Base-by-base conservation (phyloP, 2,888 invertebrate species). In the Calameuta pallipes region DNA sequence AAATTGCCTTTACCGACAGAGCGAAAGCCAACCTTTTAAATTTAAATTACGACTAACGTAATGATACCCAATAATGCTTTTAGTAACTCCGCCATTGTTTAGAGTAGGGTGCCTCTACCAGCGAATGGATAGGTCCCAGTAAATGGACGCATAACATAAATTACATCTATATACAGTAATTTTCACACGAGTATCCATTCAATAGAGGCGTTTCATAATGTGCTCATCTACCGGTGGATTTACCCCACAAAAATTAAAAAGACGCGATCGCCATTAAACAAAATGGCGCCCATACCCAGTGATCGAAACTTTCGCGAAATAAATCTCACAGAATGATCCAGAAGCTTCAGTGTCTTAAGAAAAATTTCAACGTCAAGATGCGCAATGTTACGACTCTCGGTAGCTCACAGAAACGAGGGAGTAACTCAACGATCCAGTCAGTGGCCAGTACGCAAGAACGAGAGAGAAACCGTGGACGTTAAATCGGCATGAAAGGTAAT, bases 401-500 rank as follows among this genome's bases (percentile, higher is more conserved):
- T 56, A 56, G 41, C 41, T 56, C 41, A 23, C 1, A 56, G 41
- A 9, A 56, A 15, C 23, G 23, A 23, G 15, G 23, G 41, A 56
- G 23, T 56, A 23, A 56, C 41, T 56, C 6, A 56, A 56, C 23
- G 41, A 56, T 56, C 23, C 41, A 23, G 23, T 23, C 41, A 56
- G 41, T 56, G 41, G 23, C 41, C 41, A 56, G 41, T 56, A 56
- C 41, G 41, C 41, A 56, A 56, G 41, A 56, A 56, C 1, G 41
- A 56, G 41, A 56, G 23, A 23, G 15, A 56, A 56, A 23, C 41
- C 74, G 71, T 37, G 77, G 23, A 70, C 56, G 70, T 70, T 73
- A 69, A 80, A 79, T 70, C 37, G 69, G 12, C 77, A 73, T 80
- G 78, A 83, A 80, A 77, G 79, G 82, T 79, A 82, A 82, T 84